Evolutionary conservation across 2,797 vertebrate species (phyloP).

Genomic region (Ispidina lecontei): DNA sequence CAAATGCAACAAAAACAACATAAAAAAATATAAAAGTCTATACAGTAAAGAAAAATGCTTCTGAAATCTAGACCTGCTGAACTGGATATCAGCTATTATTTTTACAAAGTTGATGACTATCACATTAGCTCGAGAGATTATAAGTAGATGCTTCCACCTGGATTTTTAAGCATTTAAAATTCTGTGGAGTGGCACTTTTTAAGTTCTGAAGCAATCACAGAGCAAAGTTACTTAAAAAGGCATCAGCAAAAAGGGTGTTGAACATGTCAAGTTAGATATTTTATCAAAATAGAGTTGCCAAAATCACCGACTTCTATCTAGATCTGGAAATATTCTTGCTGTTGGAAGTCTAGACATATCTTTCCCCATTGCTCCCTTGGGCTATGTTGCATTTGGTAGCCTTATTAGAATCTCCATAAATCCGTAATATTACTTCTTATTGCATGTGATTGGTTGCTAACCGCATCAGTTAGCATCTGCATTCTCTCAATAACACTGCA

Average conservation of each 20-base stretch:
- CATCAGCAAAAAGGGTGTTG: not conserved
- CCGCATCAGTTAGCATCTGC: not conserved
- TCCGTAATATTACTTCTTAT: not conserved
- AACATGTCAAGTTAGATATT: not conserved
- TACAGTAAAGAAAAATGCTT: not conserved
- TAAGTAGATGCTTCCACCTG: not conserved
- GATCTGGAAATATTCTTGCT: slow-evolving; percentile 34
- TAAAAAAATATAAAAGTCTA: not conserved
- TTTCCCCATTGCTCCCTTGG: not conserved
- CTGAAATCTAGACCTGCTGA: not conserved
- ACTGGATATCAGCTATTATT: not conserved
- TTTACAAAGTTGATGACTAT: slow-evolving; percentile 10
- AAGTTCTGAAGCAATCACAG: not conserved
- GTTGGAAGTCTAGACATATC: slow-evolving; percentile 40
- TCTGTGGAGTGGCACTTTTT: not conserved
- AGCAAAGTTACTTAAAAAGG: not conserved
- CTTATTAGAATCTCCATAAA: slow-evolving; percentile 40
- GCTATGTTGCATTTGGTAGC: slow-evolving; percentile 21
- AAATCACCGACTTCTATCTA: not conserved
- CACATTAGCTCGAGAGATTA: not conserved
- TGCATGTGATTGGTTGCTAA: not conserved
- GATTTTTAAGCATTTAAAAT: not conserved
- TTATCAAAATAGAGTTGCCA: not conserved
- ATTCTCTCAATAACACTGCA: not conserved
- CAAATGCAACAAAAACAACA: too few species aligned